Percentiles rank a stretch among this genome's conserved stretches.
These are phyloP conservation scores for Hylia prasina DNA, from an alignment of 2,113 vertebrate species.

Conservation along the genomic window DNA sequence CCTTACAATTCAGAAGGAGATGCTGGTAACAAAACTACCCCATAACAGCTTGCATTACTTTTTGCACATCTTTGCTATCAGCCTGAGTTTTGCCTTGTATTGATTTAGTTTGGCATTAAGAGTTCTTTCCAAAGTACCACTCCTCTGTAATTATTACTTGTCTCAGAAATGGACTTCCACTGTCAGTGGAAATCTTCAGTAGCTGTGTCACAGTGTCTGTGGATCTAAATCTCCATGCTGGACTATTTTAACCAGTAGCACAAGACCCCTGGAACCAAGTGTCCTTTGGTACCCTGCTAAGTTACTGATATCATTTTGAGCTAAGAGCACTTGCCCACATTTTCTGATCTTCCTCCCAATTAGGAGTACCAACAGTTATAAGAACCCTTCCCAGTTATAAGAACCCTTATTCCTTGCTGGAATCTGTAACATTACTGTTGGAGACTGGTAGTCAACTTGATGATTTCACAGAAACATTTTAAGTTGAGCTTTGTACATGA, in stretches of 20 bases:
- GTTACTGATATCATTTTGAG: neutral
- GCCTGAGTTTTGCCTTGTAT: neutral
- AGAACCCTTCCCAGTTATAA: neutral
- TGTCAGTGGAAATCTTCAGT: neutral
- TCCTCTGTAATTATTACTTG: neutral
- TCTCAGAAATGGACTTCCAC: neutral
- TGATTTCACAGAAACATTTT: neutral
- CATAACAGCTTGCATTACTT: neutral
- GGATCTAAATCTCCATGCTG: neutral
- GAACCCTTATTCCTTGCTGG: neutral
- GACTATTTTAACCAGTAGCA: neutral
- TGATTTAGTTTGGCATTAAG: neutral
- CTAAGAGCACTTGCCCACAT: too few relatives aligned
- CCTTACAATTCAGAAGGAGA: neutral
- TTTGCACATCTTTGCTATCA: neutral
- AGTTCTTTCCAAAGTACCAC: neutral
- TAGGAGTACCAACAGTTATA: fast-evolving
- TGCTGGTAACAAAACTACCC: neutral
- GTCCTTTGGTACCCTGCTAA: neutral
- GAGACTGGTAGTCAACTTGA: neutral
- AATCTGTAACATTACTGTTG: neutral
- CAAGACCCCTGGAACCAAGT: neutral
- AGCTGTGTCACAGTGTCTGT: neutral
- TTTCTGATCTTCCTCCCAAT: neutral
- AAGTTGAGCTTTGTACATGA: neutral